These are phyloP conservation scores for Mesorhabditis sp. DNA, from an alignment of 2,888 invertebrate species.

Conservation along the genomic window DNA sequence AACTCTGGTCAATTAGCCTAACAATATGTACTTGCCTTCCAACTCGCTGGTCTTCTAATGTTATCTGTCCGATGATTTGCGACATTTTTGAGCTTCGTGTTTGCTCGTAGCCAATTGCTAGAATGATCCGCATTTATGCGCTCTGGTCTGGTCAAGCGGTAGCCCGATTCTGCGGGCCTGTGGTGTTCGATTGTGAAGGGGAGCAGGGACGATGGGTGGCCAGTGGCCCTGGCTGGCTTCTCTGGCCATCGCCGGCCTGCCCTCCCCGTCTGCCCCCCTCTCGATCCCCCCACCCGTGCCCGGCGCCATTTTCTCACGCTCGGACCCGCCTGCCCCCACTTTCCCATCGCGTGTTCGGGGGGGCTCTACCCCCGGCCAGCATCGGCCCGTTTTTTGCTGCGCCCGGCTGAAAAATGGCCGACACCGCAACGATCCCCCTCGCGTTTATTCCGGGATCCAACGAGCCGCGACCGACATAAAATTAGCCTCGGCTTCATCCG, in stretches of 20 bases:
- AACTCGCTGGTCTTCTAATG: too few species aligned
- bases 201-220: background rate
- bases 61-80: too few species aligned
- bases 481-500: background rate
- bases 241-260: background rate
- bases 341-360: background rate
- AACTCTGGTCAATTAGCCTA: too few species aligned
- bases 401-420: background rate
- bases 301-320: constrained; percentile 1
- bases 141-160: too few species aligned
- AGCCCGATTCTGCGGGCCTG: background rate
- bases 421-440: constrained; percentile 26
- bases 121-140: too few species aligned
- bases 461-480: background rate
- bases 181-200: background rate
- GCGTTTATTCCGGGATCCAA: constrained; percentile 15
- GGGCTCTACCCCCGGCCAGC: too few species aligned
- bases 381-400: too few species aligned
- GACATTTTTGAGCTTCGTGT: too few species aligned
- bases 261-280: constrained; percentile 3
- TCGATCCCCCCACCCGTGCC: background rate
- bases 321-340: constrained; percentile 3
- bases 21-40: too few species aligned
- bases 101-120: too few species aligned
- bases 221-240: too few species aligned